Percentiles rank a stretch among this genome's conserved stretches.
Conservation (phyloP, 1,140 invertebrate genomes). For the Ladona fulva region DNA sequence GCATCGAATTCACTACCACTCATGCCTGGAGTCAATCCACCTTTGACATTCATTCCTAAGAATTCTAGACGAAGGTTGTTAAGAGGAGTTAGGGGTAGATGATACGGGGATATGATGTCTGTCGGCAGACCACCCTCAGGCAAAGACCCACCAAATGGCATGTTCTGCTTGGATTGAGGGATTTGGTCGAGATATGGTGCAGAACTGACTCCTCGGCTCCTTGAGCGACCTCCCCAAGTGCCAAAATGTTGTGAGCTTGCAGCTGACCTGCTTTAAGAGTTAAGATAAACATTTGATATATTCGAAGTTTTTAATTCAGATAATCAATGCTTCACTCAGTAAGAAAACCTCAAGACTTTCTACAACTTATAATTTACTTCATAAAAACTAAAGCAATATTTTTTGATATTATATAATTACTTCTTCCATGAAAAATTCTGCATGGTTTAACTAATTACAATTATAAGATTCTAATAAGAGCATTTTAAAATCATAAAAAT, state of each 20-base stretch:
- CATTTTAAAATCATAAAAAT: too few relatives aligned
- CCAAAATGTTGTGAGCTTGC: background rate
- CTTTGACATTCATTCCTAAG: constrained; percentile 10
- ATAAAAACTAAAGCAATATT: too few relatives aligned
- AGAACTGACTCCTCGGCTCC: background rate
- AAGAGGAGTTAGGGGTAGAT: background rate
- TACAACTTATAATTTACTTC: too few relatives aligned
- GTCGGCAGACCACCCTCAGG: background rate
- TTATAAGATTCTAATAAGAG: too few relatives aligned
- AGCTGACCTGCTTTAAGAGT: background rate
- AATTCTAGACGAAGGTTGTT: constrained; percentile 11
- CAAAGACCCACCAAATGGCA: constrained; percentile 13
- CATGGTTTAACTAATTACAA: too few relatives aligned
- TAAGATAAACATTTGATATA: too few relatives aligned
- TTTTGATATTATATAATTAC: too few relatives aligned
- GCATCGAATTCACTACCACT: constrained; percentile 18
- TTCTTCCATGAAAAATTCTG: too few relatives aligned
- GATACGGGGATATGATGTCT: background rate
- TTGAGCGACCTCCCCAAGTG: background rate
- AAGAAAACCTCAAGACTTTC: too few relatives aligned
- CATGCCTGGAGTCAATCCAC: background rate
- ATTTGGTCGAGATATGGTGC: background rate
- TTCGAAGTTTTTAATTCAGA: too few relatives aligned
- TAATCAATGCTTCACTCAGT: too few relatives aligned
- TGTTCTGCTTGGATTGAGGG: background rate